A percentile compares a stretch with the other conserved stretches of the same genome.
Evolutionary conservation across 2,113 vertebrate species (phyloP).

Genomic region (Arizona elegans): DNA sequence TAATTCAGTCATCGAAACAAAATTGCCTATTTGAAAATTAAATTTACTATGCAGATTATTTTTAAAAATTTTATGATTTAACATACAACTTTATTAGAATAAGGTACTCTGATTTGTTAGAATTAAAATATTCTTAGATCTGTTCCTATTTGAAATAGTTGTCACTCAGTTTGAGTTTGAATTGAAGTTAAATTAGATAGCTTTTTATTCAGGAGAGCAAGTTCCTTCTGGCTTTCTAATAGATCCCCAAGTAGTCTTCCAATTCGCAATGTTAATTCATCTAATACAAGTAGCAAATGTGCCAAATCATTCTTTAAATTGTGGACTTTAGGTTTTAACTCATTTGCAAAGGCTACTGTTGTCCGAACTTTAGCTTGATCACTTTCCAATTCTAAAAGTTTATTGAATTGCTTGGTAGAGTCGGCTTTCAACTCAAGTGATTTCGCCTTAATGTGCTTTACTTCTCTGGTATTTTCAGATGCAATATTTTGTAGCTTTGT

Average conservation of each 20-base stretch:
- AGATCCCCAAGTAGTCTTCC: conserved; percentile 84
- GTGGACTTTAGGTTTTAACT: conserved; percentile 88
- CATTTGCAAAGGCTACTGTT: conserved; percentile 83
- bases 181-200: conserved; percentile 76
- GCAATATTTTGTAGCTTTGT: conserved; percentile 71
- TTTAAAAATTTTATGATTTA: not conserved
- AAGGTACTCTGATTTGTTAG: not conserved
- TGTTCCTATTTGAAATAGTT: conserved; percentile 68
- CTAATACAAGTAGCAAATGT: conserved; percentile 78
- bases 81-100: not conserved
- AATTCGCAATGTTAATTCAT: conserved; percentile 84
- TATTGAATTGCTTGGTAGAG: conserved; percentile 69
- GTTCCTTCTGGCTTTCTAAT: conserved; percentile 74
- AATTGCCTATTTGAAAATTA: not conserved
- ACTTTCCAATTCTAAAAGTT: conserved; percentile 80
- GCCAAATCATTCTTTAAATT: conserved; percentile 82
- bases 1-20: not conserved
- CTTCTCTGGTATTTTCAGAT: conserved; percentile 75
- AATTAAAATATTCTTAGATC: conserved; percentile 1
- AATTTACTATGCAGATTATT: not conserved
- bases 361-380: conserved; percentile 82
- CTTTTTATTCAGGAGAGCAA: conserved; percentile 76
- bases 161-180: conserved; percentile 66
- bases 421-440: conserved; percentile 74
- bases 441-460: conserved; percentile 67